phyloP scores from a whole-genome alignment of 2,888 invertebrate genomes.

The Carabus problematicus region DNA sequence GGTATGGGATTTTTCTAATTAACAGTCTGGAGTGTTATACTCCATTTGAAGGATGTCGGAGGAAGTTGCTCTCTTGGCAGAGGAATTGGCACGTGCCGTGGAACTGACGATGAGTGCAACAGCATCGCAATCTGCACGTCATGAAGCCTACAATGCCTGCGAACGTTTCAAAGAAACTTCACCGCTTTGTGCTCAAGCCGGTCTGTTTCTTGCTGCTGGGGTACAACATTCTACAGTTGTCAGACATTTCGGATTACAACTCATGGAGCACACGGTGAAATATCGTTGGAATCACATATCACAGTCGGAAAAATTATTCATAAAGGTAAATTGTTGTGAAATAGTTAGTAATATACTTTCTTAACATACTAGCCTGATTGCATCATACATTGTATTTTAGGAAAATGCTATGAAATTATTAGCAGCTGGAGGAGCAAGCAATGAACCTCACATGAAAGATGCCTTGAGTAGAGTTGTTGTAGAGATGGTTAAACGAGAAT shows the following conservation, averaged over 20 bases:
- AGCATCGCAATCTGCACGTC: conserved; percentile 76
- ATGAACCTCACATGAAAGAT: conserved; percentile 81
- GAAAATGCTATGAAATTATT: conserved; percentile 89
- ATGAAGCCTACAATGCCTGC: conserved; percentile 84
- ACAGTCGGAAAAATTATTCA: conserved; percentile 85
- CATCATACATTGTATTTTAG: conserved; percentile 54
- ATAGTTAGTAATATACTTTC: conserved; percentile 9
- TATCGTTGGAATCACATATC: conserved; percentile 91
- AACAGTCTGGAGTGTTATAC: conserved; percentile 26
- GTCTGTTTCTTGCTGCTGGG: conserved; percentile 78
- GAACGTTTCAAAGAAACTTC: conserved; percentile 87
- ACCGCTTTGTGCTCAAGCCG: conserved; percentile 87
- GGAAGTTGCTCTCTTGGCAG: conserved; percentile 72
- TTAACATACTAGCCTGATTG: conserved; percentile 21
- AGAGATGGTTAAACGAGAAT: conserved; percentile 95
- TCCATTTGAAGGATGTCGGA: conserved; percentile 57
- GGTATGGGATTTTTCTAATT: conserved; percentile 23
- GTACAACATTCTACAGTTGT: conserved; percentile 78
- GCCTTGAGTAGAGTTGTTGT: conserved; percentile 90
- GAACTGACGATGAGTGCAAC: conserved; percentile 84
- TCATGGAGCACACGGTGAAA: conserved; percentile 93
- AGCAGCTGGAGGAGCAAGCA: conserved; percentile 77
- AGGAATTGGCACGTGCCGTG: conserved; percentile 80
- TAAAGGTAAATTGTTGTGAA: conserved; percentile 68
- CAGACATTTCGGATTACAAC: conserved; percentile 89